Percentiles rank a stretch among this genome's conserved stretches.
Evolutionary conservation across 1,140 invertebrate species (phyloP).

Genomic region (Thaumetopoea pityocampa): DNA sequence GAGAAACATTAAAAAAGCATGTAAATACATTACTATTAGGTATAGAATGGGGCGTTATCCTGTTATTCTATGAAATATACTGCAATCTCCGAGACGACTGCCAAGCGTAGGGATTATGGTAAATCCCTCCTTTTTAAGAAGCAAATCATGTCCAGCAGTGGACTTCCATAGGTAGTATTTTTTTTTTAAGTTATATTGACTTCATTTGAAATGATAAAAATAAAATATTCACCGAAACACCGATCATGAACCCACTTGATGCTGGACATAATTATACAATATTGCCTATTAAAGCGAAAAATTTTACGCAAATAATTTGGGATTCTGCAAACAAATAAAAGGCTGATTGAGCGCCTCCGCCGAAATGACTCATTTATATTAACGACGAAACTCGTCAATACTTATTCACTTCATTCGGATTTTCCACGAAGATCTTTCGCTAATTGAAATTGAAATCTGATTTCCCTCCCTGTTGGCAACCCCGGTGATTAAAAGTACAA

Average conservation of each 20-base stretch:
- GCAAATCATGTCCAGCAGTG: too few species aligned
- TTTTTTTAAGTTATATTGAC: too few species aligned
- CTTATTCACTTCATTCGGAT: slow-evolving; percentile 58
- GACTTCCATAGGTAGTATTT: too few species aligned
- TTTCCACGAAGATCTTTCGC: slow-evolving; percentile 58
- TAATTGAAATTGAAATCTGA: slow-evolving; percentile 76
- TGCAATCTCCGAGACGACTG: too few species aligned
- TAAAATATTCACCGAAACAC: too few species aligned
- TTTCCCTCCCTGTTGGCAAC: slow-evolving; percentile 45
- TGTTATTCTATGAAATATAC: too few species aligned
- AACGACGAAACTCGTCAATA: slow-evolving; percentile 65
- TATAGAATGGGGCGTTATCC: too few species aligned
- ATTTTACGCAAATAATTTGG: slow-evolving; percentile 15
- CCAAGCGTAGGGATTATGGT: too few species aligned
- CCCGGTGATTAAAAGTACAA: slow-evolving; percentile 72
- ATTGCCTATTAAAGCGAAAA: slow-evolving; percentile 1
- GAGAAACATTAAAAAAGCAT: neutral
- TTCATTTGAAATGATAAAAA: too few species aligned
- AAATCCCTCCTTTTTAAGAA: too few species aligned
- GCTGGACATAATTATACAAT: slow-evolving; percentile 3
- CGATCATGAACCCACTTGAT: slow-evolving; percentile 12
- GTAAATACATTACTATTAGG: neutral
- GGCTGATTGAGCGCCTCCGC: slow-evolving; percentile 39
- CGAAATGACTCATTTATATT: slow-evolving; percentile 63
- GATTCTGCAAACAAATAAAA: slow-evolving; percentile 27